Evolutionary conservation across 2,888 invertebrate genomes (phyloP).

Genomic region (Polyommatus iphigenia): DNA sequence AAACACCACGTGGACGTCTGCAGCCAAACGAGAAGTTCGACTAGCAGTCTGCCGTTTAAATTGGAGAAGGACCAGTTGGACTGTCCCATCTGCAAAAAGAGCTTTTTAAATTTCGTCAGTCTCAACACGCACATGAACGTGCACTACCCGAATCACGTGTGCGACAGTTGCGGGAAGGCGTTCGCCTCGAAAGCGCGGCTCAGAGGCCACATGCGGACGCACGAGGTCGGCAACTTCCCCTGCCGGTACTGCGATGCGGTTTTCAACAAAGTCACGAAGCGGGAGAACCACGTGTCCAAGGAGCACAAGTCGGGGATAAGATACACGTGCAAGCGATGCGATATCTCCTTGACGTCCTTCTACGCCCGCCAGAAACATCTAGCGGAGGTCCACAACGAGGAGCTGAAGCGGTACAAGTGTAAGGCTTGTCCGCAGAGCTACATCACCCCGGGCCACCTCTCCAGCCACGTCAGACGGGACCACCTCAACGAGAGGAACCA

Average conservation of each 20-base stretch:
- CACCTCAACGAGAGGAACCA: conserved; percentile 73
- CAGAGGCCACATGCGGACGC: conserved; percentile 74
- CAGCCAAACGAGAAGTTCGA: conserved; percentile 46
- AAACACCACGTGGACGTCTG: conserved; percentile 61
- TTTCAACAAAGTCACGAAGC: conserved; percentile 67
- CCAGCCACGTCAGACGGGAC: conserved; percentile 68
- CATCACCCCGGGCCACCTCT: conserved; percentile 70
- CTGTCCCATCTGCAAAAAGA: conserved; percentile 68
- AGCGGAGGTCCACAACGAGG: conserved; percentile 71
- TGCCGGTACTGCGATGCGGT: conserved; percentile 65
- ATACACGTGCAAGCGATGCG: conserved; percentile 68
- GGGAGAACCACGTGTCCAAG: conserved; percentile 72
- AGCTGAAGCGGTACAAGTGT: conserved; percentile 71
- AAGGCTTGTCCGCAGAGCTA: conserved; percentile 72
- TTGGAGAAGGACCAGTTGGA: conserved; percentile 71
- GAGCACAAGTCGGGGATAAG: conserved; percentile 69
- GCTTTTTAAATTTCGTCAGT: conserved; percentile 66
- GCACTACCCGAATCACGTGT: conserved; percentile 75
- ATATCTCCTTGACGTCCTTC: conserved; percentile 65
- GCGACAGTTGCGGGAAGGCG: conserved; percentile 76
- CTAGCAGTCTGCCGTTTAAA: conserved; percentile 68
- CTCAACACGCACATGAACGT: conserved; percentile 76
- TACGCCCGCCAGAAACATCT: conserved; percentile 71
- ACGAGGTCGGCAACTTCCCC: conserved; percentile 71
- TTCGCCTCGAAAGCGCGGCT: conserved; percentile 76